Conservation (phyloP, 35 echinoderm and acorn worm genomes). For the Stichopus chloronotus region DNA sequence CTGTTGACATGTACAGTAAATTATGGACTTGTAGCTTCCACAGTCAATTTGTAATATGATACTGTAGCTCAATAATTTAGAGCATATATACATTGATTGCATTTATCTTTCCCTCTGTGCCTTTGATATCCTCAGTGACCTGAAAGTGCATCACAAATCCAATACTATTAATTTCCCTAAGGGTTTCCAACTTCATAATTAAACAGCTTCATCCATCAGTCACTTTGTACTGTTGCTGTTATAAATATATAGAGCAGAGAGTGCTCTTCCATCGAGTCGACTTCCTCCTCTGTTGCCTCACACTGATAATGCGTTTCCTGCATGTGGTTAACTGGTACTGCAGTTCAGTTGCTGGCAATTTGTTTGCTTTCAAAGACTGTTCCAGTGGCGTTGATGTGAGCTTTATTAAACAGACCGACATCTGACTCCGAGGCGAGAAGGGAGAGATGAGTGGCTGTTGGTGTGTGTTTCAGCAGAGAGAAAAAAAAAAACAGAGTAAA, state of each 20-base stretch:
- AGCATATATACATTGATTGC: too few relatives aligned
- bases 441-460: background rate
- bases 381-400: background rate
- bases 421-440: background rate
- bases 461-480: too few relatives aligned
- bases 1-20: too few relatives aligned
- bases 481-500: too few relatives aligned
- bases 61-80: too few relatives aligned
- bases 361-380: background rate
- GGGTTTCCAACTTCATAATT: background rate
- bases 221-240: background rate
- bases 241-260: background rate
- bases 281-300: background rate
- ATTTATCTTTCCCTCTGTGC: background rate
- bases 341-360: background rate
- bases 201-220: background rate
- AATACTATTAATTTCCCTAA: background rate
- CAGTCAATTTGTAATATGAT: too few relatives aligned
- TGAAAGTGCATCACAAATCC: background rate
- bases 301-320: background rate
- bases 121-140: background rate
- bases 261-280: background rate
- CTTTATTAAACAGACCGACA: background rate
- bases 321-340: background rate
- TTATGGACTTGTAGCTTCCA: too few relatives aligned